Percentiles rank a stretch among this genome's conserved stretches.
phyloP scores from a whole-genome alignment of 1,140 invertebrate species.

The Catajapyx aquilonaris region DNA sequence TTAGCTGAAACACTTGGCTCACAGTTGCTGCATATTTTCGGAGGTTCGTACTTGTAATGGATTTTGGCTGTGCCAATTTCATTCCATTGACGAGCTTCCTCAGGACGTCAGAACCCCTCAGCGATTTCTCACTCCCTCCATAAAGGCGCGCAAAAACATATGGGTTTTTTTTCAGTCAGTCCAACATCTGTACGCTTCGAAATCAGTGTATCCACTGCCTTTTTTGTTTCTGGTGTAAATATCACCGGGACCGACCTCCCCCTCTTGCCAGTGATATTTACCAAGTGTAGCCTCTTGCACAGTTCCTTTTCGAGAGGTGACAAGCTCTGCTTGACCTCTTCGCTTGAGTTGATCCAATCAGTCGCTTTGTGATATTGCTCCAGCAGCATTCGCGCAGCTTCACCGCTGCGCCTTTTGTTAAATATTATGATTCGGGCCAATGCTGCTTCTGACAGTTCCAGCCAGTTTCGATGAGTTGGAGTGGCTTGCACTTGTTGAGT shows the following conservation, averaged over 20 bases:
- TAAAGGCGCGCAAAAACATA: too few relatives aligned
- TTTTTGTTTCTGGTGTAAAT: too few relatives aligned
- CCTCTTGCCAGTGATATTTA: background rate
- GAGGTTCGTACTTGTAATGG: too few relatives aligned
- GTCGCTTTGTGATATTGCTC: background rate
- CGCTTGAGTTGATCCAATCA: background rate
- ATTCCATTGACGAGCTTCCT: too few relatives aligned
- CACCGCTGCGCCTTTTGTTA: background rate
- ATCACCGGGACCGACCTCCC: background rate
- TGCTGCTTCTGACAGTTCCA: background rate
- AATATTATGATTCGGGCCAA: background rate
- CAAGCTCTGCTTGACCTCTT: background rate
- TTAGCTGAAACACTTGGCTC: too few relatives aligned
- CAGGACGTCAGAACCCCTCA: too few relatives aligned
- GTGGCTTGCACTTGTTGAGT: background rate
- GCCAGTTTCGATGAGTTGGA: background rate
- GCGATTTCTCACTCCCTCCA: too few relatives aligned
- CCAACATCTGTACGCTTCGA: too few relatives aligned
- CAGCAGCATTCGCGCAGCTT: background rate
- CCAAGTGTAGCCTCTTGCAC: background rate
- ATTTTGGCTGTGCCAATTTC: too few relatives aligned
- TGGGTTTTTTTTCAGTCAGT: too few relatives aligned
- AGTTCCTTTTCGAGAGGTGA: background rate
- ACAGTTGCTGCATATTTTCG: too few relatives aligned
- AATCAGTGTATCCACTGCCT: too few relatives aligned